A percentile compares a stretch with the other conserved stretches of the same genome.
Evolutionary conservation across 1,140 invertebrate genomes (phyloP).

Genomic region (Drosophila sproati): DNA sequence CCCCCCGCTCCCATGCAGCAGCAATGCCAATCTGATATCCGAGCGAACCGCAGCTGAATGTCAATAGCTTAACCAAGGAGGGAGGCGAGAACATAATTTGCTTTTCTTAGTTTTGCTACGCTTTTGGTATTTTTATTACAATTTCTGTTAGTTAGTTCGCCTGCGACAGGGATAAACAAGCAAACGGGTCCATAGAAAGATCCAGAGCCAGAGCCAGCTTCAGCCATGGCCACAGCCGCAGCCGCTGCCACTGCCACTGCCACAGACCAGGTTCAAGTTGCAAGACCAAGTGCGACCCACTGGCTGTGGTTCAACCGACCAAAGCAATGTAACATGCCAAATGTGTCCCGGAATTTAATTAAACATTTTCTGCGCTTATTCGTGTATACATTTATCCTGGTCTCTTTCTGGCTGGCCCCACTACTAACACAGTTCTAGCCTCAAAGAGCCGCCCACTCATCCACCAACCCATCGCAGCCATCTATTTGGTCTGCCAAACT

Average conservation of each 20-base stretch:
- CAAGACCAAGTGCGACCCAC: background rate
- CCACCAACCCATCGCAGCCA: background rate
- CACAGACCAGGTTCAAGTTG: background rate
- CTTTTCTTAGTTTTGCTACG: conserved; percentile 78
- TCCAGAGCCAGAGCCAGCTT: background rate
- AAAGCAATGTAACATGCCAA: conserved; percentile 80
- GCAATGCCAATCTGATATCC: conserved; percentile 19
- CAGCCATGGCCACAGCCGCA: too few species aligned
- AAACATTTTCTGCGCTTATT: conserved; percentile 82
- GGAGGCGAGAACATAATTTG: conserved; percentile 71
- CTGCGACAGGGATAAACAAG: conserved; percentile 32
- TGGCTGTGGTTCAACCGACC: conserved; percentile 60
- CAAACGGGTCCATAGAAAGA: background rate
- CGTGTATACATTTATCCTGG: conserved; percentile 61
- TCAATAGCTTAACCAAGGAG: conserved; percentile 60
- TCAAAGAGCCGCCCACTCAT: background rate
- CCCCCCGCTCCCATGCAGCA: background rate
- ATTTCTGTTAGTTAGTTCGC: conserved; percentile 71
- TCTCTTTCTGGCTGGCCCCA: background rate
- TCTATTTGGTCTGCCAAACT: conserved; percentile 29
- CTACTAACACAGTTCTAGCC: background rate
- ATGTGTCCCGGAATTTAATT: conserved; percentile 82
- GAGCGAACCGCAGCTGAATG: conserved; percentile 50
- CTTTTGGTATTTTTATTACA: conserved; percentile 79
- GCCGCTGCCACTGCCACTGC: too few species aligned